Conservation (phyloP, 2,888 invertebrate genomes). For the Latheticus oryzae region DNA sequence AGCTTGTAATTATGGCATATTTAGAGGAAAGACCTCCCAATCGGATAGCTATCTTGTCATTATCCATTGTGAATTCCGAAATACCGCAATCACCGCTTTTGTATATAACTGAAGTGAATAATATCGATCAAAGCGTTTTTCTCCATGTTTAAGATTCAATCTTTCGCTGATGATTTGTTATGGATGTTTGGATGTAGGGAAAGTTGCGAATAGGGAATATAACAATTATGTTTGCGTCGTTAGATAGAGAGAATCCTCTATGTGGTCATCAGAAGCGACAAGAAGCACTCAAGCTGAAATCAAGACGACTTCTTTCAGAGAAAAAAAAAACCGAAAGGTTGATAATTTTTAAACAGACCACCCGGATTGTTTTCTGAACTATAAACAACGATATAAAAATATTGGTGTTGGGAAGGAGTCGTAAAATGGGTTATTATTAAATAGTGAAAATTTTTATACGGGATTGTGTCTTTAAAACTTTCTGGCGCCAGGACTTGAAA, state of each 20-base stretch:
- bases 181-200: slow-evolving; percentile 51
- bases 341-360: too few relatives aligned
- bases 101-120: slow-evolving; percentile 51
- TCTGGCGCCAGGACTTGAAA: too few relatives aligned
- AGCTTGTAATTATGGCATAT: slow-evolving; percentile 60
- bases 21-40: slow-evolving; percentile 55
- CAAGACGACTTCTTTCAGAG: slow-evolving; percentile 39
- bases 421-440: too few relatives aligned
- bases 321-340: slow-evolving; percentile 26
- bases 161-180: slow-evolving; percentile 44
- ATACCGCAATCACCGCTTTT: slow-evolving; percentile 64
- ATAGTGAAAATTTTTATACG: too few relatives aligned
- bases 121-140: slow-evolving; percentile 58
- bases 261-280: slow-evolving; percentile 59
- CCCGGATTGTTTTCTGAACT: too few relatives aligned
- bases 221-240: slow-evolving; percentile 66
- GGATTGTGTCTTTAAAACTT: too few relatives aligned
- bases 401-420: too few relatives aligned
- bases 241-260: slow-evolving; percentile 64
- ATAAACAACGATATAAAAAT: too few relatives aligned
- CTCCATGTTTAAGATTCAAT: slow-evolving; percentile 50
- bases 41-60: slow-evolving; percentile 64
- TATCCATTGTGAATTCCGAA: slow-evolving; percentile 63
- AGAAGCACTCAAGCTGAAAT: slow-evolving; percentile 49
- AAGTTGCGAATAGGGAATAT: slow-evolving; percentile 56